These are phyloP conservation scores for Cantharis flavilabris DNA, from an alignment of 2,888 invertebrate genomes.

Conservation along the genomic window DNA sequence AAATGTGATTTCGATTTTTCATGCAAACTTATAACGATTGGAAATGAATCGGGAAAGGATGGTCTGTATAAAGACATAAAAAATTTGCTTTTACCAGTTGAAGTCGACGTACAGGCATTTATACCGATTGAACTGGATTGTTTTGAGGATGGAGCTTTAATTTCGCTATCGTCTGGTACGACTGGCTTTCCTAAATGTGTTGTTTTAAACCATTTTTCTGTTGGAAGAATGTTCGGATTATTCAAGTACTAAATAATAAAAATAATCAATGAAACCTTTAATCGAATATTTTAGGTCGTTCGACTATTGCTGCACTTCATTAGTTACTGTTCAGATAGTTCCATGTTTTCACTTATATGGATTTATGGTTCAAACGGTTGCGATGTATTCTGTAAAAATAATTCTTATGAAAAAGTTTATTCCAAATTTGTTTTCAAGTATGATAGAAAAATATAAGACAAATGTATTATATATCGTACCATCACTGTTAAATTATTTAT, in stretches of 20 bases:
- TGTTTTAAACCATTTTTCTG: slow-evolving; percentile 67
- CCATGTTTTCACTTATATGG: slow-evolving; percentile 46
- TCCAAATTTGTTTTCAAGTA: slow-evolving; percentile 67
- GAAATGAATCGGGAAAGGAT: slow-evolving; percentile 39
- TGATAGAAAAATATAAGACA: slow-evolving; percentile 44
- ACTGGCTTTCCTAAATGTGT: slow-evolving; percentile 81
- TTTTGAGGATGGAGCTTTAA: slow-evolving; percentile 60
- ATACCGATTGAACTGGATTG: slow-evolving; percentile 57
- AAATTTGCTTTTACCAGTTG: background rate
- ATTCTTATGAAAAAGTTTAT: slow-evolving; percentile 68
- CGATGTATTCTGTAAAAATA: slow-evolving; percentile 43
- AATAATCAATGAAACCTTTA: too few species aligned
- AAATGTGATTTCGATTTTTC: slow-evolving; percentile 44
- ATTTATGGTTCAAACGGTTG: background rate
- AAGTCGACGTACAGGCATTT: slow-evolving; percentile 42
- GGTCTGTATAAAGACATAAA: background rate
- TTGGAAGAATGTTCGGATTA: background rate
- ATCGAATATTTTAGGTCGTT: background rate
- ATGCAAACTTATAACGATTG: background rate
- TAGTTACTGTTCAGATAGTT: slow-evolving; percentile 51
- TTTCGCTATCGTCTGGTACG: slow-evolving; percentile 81
- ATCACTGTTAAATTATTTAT: slow-evolving; percentile 71
- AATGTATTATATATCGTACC: slow-evolving; percentile 35
- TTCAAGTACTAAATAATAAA: background rate
- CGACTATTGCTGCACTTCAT: background rate